A percentile compares a stretch with the other conserved stretches of the same genome.
Conservation (phyloP, 1,140 invertebrate species). For the Globodera ellingtonae region DNA sequence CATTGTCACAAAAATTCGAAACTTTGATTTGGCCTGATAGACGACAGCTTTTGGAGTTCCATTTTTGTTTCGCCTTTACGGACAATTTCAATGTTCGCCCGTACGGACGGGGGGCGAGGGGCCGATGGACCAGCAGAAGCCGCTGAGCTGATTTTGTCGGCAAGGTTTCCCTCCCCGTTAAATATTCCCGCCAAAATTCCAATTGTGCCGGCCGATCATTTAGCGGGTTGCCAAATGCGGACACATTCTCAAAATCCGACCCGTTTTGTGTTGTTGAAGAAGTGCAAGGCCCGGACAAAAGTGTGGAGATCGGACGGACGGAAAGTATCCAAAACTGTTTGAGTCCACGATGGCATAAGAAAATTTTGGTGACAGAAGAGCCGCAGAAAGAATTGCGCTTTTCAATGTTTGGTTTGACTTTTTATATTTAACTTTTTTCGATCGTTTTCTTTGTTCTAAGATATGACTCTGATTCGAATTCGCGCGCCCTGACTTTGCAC, state of each 20-base stretch:
- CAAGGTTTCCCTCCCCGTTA: neutral
- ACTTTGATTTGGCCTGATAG: too few species aligned
- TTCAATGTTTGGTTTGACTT: neutral
- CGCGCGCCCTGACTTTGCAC: neutral
- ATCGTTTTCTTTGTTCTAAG: neutral
- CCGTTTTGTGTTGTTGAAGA: conserved; percentile 10
- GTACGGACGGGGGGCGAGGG: too few species aligned
- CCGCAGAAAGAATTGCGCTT: neutral
- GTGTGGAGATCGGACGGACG: conserved; percentile 1
- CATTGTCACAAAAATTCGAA: too few species aligned
- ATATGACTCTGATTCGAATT: neutral
- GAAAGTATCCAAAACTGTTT: neutral
- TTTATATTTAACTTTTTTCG: neutral
- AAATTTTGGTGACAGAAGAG: neutral
- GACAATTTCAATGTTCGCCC: too few species aligned
- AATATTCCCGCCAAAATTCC: neutral
- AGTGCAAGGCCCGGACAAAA: neutral
- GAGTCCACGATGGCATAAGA: neutral
- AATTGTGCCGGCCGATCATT: neutral
- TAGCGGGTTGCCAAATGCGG: conserved; percentile 5
- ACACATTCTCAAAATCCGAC: conserved; percentile 8
- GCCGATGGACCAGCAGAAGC: neutral
- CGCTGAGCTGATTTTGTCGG: neutral
- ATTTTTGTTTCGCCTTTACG: too few species aligned
- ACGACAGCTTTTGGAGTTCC: too few species aligned